Conservation (phyloP, 2,888 invertebrate species). For the Euplexia lucipara region DNA sequence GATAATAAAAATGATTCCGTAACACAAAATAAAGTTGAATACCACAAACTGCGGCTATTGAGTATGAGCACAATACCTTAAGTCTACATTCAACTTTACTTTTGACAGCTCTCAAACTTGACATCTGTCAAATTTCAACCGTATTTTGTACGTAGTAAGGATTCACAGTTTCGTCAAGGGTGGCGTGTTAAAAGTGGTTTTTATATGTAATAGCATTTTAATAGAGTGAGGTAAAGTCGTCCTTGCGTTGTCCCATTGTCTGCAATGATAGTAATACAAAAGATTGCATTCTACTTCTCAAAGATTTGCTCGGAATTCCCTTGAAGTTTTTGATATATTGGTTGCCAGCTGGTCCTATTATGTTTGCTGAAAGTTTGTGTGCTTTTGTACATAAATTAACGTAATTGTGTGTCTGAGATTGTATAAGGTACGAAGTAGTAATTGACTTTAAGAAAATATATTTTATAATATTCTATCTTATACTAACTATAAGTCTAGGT, state of each 20-base stretch:
- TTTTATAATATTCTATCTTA: no score
- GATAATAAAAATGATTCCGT: conserved; percentile 66
- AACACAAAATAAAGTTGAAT: conserved; percentile 71
- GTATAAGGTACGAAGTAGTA: neutral
- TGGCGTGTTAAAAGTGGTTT: conserved; percentile 48
- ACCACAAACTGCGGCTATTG: conserved; percentile 60
- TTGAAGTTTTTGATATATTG: conserved; percentile 59
- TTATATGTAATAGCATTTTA: conserved; percentile 83
- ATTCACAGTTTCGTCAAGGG: neutral
- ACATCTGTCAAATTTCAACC: conserved; percentile 31
- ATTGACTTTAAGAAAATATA: conserved; percentile 6
- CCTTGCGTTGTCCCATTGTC: conserved; percentile 89
- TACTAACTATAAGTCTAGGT: no score
- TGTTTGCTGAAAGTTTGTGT: conserved; percentile 21
- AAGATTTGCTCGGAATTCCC: conserved; percentile 73
- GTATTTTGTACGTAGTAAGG: conserved; percentile 10
- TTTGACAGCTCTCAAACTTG: conserved; percentile 25
- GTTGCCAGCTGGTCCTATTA: conserved; percentile 56
- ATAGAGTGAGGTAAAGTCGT: conserved; percentile 87
- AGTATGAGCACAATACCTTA: conserved; percentile 47
- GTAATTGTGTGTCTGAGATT: neutral
- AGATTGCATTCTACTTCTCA: conserved; percentile 80
- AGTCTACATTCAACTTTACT: conserved; percentile 45
- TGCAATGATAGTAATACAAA: conserved; percentile 78
- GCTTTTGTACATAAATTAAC: conserved; percentile 32